Conservation (phyloP, 2,797 vertebrate species). For the Enteromius paludinosus region DNA sequence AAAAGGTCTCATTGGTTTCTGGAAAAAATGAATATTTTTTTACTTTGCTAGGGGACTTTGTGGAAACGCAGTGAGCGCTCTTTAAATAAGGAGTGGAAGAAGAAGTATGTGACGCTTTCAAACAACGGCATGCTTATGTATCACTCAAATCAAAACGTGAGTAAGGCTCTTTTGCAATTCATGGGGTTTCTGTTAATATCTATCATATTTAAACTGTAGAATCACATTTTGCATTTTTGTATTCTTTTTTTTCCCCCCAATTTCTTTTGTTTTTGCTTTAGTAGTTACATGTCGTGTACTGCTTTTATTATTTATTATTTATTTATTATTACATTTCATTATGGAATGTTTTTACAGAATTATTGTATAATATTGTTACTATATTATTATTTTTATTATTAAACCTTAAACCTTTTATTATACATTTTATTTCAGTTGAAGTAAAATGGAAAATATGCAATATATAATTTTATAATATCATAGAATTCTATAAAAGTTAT, state of each 20-base stretch:
- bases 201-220: too few relatives aligned
- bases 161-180: conserved; percentile 58
- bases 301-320: background rate
- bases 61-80: conserved; percentile 96
- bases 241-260: too few relatives aligned
- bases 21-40: background rate
- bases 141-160: conserved; percentile 93
- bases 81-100: conserved; percentile 98
- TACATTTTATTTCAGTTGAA: background rate
- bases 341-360: background rate
- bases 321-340: background rate
- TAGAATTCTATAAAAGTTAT: background rate
- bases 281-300: background rate
- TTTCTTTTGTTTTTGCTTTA: background rate
- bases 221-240: background rate
- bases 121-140: conserved; percentile 91
- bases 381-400: too few relatives aligned
- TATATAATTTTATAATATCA: background rate
- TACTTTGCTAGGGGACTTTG: conserved; percentile 85
- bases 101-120: conserved; percentile 94
- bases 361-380: background rate
- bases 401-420: background rate
- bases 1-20: background rate
- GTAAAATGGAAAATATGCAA: background rate
- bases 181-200: background rate